Base-by-base conservation (phyloP, 1,140 invertebrate genomes). In the Ceratina calcarata region DNA sequence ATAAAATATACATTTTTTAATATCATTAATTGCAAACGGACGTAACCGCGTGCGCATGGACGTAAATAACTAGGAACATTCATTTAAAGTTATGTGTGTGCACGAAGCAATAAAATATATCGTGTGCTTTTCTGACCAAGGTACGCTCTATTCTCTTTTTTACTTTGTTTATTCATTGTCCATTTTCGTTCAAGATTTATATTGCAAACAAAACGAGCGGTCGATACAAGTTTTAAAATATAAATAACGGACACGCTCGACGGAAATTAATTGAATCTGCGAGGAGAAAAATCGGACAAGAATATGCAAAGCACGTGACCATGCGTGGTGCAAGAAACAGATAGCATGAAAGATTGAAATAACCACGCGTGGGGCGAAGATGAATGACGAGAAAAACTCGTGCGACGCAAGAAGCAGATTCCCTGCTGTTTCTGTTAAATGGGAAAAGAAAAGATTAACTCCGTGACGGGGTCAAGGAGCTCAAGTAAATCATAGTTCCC, bases 71-170 rank as follows among this genome's bases (percentile, higher is more conserved):
- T 16, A 3, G 6, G 10, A 27, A 20, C 18, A 53, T n/a, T 37
- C n/a, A 15, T 70, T 70, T 32, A 70, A 32, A 70, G 27, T 20
- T 55, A n/a, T 71, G 32, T 18, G 32, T 58, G 24, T 37, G 18
- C 16, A 58, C n/a, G n/a, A 18, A 58, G 20, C 69, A 37, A 37
- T 58, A 58, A 71, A 71, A 58, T 58, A 20, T 37, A 71, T 22
- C 16, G n/a, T 58, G 8, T 37, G 37, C 58, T 37, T 57, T 58
- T 58, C 8, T 27, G n/a, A n/a, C 16, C 55, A 45, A 45, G 32
- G 7, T 15, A 37, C n/a, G 18, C 4, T 22, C 2, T 32, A 3
- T 4, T n/a, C 24, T 57, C 15, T 49, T 49, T 22, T 71, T 58
- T 37, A 12, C 16, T 2, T 37, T 37, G 69, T 57, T 55, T 57